Evolutionary conservation across 2,113 vertebrate species (phyloP), one percentile per base, ranked within the genome.

Genomic region (Trichechus manatus): DNA sequence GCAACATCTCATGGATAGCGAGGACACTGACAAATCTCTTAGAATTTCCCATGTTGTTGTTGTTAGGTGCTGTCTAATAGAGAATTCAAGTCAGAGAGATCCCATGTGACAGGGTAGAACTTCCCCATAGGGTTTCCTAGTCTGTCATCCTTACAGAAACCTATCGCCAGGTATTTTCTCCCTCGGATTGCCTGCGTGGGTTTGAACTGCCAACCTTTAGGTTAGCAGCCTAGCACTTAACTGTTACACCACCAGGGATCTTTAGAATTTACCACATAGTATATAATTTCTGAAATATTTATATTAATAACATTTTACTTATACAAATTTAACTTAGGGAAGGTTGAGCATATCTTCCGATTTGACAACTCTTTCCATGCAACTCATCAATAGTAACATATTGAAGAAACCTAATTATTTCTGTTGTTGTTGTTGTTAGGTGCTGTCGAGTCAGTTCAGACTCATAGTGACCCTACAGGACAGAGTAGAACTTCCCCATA

Each of bases 271-370:
- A 72, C n/a, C 39, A 27, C 39, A 91, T 1, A 44, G 2, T 56
- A 89, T 77, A 42, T 33, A 68, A 56, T 93, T 87, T 66, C 53
- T 84, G 50, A 88, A 91, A 78, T 59, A 68, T 70, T 87, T 91
- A 72, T 74, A 36, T 3, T 91, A 74, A 94, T 84, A 88, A 47
- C 6, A 84, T 91, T 83, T 91, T 81, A 86, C n/a, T 50, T 14
- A 83, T n/a, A 64, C 6, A 83, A 56, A 93, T 72, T 82, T 79
- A 64, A 79, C 70, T 56, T 84, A 59, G 31, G 84, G 63, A 74
- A 94, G 1, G 3, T 36, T 90, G 9, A 91, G 2, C 23, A 29
- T 83, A n/a, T 86, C 53, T 95, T 89, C 85, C 64, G n/a, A 64
- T 87, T 87, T 86, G 61, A 93, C 70, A 87, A 72, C 19, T 93